Evolutionary conservation across 2,888 invertebrate species (phyloP), one percentile per base, ranked within the genome.

Genomic region (Acleris literana): DNA sequence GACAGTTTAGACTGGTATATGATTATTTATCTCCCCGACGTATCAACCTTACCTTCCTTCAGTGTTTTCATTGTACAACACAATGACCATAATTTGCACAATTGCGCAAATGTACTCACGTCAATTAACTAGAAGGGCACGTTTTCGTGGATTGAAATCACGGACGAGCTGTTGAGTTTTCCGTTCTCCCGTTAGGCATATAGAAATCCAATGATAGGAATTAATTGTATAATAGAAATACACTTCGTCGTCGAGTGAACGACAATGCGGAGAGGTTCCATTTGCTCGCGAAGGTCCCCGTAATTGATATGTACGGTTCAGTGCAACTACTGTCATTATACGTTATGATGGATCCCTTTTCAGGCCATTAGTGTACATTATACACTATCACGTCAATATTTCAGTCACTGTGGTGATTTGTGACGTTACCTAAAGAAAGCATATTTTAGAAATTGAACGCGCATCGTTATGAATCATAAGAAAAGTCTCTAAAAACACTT

Each of bases 231-330:
- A 61, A 66, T 61, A 33, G 56, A 61, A 61, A 66, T 61, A 66
- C 20, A 56, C n/a, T 66, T 61, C 65, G 52, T 55, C 56, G 61
- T 51, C 22, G 49, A 60, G 51, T 44, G 55, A 49, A 56, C 52
- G 18, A 66, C 61, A 61, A 66, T 66, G 52, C 48, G 22, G 51
- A 43, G 55, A 51, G 48, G 43, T 56, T 33, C 65, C 56, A 56
- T 61, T 56, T 66, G 51, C 46, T 78, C 75, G 82, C 83, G 83
- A 83, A 80, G 75, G 78, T 73, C 81, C 76, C 73, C 78, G 83
- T 85, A 84, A 85, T 33, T 85, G 83, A 81, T 64, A 74, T 69
- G 74, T 69, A 76, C 74, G 78, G 75, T 74, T 78, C 78, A 84
- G 77, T 81, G 82, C 83, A 33, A 81, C 82, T 83, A 80, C 80